These are phyloP conservation scores for Salarias fasciatus DNA, from an alignment of 2,797 vertebrate species.

Conservation along the genomic window DNA sequence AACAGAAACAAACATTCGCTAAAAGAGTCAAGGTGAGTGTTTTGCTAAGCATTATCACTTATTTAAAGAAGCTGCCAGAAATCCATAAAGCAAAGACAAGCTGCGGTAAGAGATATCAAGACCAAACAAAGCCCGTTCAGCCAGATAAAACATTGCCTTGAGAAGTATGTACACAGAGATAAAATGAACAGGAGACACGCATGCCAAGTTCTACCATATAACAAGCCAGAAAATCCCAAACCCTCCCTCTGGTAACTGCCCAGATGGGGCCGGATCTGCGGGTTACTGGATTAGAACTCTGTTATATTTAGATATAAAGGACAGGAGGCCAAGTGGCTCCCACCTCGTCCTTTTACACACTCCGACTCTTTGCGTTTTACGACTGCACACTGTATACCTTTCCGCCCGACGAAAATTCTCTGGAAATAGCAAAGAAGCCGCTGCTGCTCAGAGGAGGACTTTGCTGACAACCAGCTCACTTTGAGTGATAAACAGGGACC, in stretches of 20 bases:
- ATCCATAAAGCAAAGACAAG: slow-evolving; percentile 87
- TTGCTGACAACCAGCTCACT: slow-evolving; percentile 72
- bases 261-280: slow-evolving; percentile 74
- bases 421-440: slow-evolving; percentile 59
- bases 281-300: slow-evolving; percentile 74
- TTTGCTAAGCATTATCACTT: slow-evolving; percentile 82
- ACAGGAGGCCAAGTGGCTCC: slow-evolving; percentile 53
- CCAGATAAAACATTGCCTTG: slow-evolving; percentile 85
- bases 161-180: slow-evolving; percentile 87
- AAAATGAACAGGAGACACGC: slow-evolving; percentile 73
- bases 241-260: slow-evolving; percentile 72
- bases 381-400: slow-evolving; percentile 28
- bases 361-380: slow-evolving; percentile 45
- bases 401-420: slow-evolving; percentile 22
- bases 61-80: slow-evolving; percentile 86
- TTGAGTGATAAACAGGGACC: slow-evolving; percentile 81
- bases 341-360: slow-evolving; percentile 45
- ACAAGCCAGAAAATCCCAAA: slow-evolving; percentile 76
- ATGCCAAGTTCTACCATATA: slow-evolving; percentile 76
- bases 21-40: slow-evolving; percentile 81
- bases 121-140: slow-evolving; percentile 86
- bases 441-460: slow-evolving; percentile 58
- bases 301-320: slow-evolving; percentile 69
- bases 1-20: slow-evolving; percentile 61
- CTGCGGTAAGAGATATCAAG: slow-evolving; percentile 87